phyloP scores from a whole-genome alignment of 2,888 invertebrate species.

The Machimus atricapillus region DNA sequence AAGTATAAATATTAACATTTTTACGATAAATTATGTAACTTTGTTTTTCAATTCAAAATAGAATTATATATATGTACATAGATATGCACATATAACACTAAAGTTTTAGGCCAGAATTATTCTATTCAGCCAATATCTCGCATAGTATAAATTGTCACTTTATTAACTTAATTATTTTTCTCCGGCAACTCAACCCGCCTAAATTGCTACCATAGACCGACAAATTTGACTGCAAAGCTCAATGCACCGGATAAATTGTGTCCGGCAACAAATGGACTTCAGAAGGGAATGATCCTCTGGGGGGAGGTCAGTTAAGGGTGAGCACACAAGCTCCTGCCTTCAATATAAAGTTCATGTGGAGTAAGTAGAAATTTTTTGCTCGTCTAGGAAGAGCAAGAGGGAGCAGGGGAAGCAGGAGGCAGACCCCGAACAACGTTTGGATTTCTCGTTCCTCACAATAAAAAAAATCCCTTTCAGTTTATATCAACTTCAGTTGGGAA shows the following conservation, averaged over 20 bases:
- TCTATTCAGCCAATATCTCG: too few relatives aligned
- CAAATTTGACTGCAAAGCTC: background rate
- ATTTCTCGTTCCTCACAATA: background rate
- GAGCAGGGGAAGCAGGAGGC: background rate
- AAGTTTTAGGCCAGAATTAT: too few relatives aligned
- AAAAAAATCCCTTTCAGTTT: background rate
- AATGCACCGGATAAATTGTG: background rate
- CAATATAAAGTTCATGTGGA: background rate
- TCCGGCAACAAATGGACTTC: background rate
- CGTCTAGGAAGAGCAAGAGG: background rate
- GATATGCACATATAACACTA: too few relatives aligned
- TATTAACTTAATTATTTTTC: too few relatives aligned
- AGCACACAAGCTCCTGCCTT: background rate
- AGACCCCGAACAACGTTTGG: background rate
- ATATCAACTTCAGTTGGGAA: background rate
- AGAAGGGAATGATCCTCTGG: background rate
- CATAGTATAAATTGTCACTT: too few relatives aligned
- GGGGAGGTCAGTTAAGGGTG: background rate
- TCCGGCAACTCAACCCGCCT: too few relatives aligned
- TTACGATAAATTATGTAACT: too few relatives aligned
- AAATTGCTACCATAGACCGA: background rate
- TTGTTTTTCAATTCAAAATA: too few relatives aligned
- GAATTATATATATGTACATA: too few relatives aligned
- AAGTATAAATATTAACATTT: too few relatives aligned
- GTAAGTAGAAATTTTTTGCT: background rate